Base-by-base conservation (phyloP, 1,140 invertebrate genomes). In the Lasioglossum albipes region DNA sequence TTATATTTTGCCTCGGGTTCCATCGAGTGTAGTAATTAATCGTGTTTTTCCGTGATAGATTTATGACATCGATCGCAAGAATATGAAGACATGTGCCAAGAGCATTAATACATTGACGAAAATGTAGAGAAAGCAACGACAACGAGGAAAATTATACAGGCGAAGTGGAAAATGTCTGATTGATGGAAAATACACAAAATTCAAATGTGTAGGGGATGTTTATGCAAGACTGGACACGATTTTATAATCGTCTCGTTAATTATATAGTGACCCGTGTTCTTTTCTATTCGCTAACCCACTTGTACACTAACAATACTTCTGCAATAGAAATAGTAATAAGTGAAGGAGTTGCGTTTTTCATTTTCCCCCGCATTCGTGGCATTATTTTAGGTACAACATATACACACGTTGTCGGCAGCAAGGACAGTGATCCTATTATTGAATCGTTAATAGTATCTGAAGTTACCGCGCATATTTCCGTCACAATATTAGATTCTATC, bases 21-120 rank as follows among this genome's bases (percentile, higher is more conserved):
- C 18, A 7, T n/a, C 7, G 6, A n/a, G 18, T n/a, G 7, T 7
- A n/a, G 7, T 9, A 59, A 59, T 59, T n/a, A 6, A 9, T 59
- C 18, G 2, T n/a, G n/a, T 77, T 69, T 36, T 16, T 0, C 61
- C 22, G 65, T 49, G 10, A 64, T 49, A 89, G 89, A 67, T 87
- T 9, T 76, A 79, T 31, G 77, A 87, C 27, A 85, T 90, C 20
- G 89, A 90, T 77, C 82, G 67, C 1, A 89, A 87, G 31, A 67
- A 87, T 2, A 31, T 86, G 6, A 59, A 80, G 59, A 59, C 85
- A 10, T 86, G 79, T 31, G 78, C 79, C 13, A 84, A 81, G 45
- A 65, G 45, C 16, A 20, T 67, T 0, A 41, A 69, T n/a, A 80
- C 70, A 18, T 75, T 72, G 31, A 74, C 42, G 62, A 66, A n/a